Evolutionary conservation across 2,113 vertebrate species (phyloP).

Genomic region (Catharus fuscescens): DNA sequence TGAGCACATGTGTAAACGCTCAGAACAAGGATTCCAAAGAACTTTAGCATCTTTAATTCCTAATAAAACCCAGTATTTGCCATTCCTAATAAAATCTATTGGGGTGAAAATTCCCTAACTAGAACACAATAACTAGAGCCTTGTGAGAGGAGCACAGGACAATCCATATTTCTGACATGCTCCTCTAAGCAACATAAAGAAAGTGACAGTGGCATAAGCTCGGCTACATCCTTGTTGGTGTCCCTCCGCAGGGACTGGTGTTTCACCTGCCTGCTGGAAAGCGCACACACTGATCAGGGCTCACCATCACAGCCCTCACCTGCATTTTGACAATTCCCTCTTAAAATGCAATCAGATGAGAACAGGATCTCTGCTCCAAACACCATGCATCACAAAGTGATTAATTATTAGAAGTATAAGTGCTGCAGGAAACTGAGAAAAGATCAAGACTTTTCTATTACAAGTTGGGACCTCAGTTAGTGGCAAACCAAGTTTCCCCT

Average conservation of each 20-base stretch:
- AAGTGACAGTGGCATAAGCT: background rate
- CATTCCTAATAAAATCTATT: background rate
- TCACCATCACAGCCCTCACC: background rate
- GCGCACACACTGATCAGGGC: background rate
- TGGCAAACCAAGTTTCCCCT: background rate
- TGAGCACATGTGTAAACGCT: background rate
- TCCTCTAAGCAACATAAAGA: background rate
- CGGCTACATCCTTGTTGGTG: background rate
- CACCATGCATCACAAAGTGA: background rate
- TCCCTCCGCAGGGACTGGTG: background rate
- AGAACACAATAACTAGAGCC: background rate
- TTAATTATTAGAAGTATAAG: background rate
- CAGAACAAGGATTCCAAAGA: background rate
- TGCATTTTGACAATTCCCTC: background rate
- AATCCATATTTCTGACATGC: background rate
- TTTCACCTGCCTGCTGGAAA: background rate
- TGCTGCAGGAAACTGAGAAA: background rate
- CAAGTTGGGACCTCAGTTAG: background rate
- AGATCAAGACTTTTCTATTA: background rate
- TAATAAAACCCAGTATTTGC: background rate
- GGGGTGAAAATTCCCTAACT: background rate
- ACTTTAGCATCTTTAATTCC: background rate
- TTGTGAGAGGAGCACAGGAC: background rate
- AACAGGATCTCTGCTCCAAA: background rate
- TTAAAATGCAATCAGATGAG: background rate